Evolutionary conservation across 1,140 invertebrate species (phyloP), one percentile per base, ranked within the genome.

Genomic region (Formica exsecta): DNA sequence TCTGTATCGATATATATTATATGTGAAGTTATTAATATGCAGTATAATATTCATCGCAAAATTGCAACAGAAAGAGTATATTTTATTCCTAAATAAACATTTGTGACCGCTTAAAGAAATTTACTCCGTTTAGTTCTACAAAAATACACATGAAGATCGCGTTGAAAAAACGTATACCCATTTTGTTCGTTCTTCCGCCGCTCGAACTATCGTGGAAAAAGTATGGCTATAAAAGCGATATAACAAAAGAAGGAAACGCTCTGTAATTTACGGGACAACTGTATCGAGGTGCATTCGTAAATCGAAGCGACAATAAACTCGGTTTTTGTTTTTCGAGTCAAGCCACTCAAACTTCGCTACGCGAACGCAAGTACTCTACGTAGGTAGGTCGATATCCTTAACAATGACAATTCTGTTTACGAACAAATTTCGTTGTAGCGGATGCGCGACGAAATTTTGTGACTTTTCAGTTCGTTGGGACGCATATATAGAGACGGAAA

Each of bases 371-470:
- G 13, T 38, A 59, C 11, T 22, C 11, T 32, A 22, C 2, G 51
- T 32, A 8, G 25, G 5, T 61, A 73, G 16, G 38, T 80, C 16
- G 54, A 48, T 74, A 74, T 74, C 38, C 38, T 74, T 83, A 83
- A 83, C 79, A 73, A 83, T 48, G 38, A 29, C 79, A 87, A 88
- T 70, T 62, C 77, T 84, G 87, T 87, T 88, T 87, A 84, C 85
- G 36, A 76, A 54, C 32, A 74, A 66, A 70, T 84, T 83, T 29
- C 19, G 16, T 44, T 8, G 8, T 38, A 51, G 44, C 29, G 25
- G 38, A 36, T 57, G 54, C 71, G 71, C 57, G 54, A 86, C 74
- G 22, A 83, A 75, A 84, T 75, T 83, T 36, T 38, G 38, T 44
- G 71, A 74, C 79, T 73, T 83, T 38, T 36, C 54, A 83, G 61